A percentile compares a stretch with the other conserved stretches of the same genome.
Conservation (phyloP, 2,797 vertebrate species). For the Mycteria americana region DNA sequence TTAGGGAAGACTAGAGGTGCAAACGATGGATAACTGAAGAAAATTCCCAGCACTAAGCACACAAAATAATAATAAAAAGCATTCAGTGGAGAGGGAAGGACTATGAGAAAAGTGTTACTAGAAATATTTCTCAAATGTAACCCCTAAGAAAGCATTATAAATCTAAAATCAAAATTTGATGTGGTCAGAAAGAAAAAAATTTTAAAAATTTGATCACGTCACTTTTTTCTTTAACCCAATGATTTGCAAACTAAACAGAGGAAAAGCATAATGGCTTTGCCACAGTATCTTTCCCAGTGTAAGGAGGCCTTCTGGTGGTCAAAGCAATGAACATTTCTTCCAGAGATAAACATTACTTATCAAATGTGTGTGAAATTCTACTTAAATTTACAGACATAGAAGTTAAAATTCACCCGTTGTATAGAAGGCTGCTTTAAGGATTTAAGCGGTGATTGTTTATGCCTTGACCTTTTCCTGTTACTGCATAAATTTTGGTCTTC, state of each 20-base stretch:
- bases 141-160: background rate
- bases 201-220: background rate
- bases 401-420: background rate
- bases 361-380: background rate
- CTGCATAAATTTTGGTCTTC: background rate
- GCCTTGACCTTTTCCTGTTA: background rate
- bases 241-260: background rate
- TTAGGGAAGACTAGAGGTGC: background rate
- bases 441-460: background rate
- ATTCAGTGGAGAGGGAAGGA: background rate
- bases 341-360: background rate
- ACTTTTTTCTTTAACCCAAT: background rate
- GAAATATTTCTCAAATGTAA: background rate
- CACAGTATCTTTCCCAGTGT: background rate
- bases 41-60: background rate
- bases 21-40: background rate
- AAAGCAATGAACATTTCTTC: background rate
- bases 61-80: background rate
- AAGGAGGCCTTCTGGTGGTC: slow-evolving; percentile 63
- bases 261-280: background rate
- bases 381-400: background rate
- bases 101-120: background rate
- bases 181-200: background rate
- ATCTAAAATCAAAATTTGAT: background rate
- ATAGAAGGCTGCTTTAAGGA: background rate